A percentile compares a stretch with the other conserved stretches of the same genome.
phyloP scores from a whole-genome alignment of 2,113 vertebrate genomes.

The Percopsis transmontana region DNA sequence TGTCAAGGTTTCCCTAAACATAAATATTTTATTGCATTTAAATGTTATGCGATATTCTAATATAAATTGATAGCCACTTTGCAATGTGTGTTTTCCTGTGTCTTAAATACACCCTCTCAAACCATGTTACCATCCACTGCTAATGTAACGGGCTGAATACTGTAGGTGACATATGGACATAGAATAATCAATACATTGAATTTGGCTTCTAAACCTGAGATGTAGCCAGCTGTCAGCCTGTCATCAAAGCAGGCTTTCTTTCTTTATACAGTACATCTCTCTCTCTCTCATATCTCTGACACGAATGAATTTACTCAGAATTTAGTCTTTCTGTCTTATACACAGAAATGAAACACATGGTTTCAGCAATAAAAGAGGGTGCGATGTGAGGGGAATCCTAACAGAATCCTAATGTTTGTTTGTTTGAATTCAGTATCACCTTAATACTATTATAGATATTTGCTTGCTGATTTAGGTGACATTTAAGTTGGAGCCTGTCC shows the following conservation, averaged over 20 bases:
- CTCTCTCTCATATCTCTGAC: not conserved
- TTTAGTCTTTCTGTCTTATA: too few species aligned
- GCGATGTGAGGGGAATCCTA: too few species aligned
- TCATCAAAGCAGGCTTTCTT: constrained; percentile 39
- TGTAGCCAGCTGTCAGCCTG: constrained; percentile 63
- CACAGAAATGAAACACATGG: too few species aligned
- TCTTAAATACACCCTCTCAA: constrained; percentile 34
- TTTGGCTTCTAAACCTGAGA: constrained; percentile 55
- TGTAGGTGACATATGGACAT: constrained; percentile 58
- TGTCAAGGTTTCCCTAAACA: too few species aligned
- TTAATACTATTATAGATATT: too few species aligned
- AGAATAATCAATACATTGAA: constrained; percentile 60
- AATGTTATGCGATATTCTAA: constrained; percentile 3
- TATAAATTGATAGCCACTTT: constrained; percentile 6
- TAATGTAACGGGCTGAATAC: constrained; percentile 34
- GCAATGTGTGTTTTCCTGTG: constrained; percentile 24
- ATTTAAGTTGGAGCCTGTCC: too few species aligned
- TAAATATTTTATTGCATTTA: too few species aligned
- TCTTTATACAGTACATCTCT: constrained; percentile 8
- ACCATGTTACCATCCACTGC: constrained; percentile 17
- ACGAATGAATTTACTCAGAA: too few species aligned
- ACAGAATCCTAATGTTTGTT: too few species aligned
- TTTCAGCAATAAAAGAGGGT: too few species aligned
- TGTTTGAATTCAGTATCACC: too few species aligned
- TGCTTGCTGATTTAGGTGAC: too few species aligned